Base-by-base conservation (phyloP, 2,113 vertebrate genomes). In the Hemiprocne comata region DNA sequence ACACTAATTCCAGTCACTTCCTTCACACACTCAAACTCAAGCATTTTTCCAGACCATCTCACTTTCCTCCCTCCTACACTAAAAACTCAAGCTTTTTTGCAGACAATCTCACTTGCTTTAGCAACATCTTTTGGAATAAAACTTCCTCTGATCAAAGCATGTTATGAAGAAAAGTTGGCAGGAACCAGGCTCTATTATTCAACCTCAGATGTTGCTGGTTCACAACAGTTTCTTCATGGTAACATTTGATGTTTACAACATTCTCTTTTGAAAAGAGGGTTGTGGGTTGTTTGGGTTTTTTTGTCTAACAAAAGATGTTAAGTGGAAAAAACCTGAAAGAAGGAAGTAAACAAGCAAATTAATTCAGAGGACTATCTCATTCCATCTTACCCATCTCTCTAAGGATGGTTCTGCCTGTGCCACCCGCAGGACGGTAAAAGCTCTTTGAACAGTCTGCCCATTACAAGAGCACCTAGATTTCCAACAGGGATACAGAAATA, bases 81-180 rank as follows among this genome's bases (percentile, higher is more conserved):
- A 29, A 42, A 89, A 58, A n/a, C 15, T 67, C 23, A 38, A 70
- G 14, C 1, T 20, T 67, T 67, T 75, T 55, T 55, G 20, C 18
- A 67, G 33, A 72, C 34, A 33, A 81, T 53, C 71, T 69, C 60
- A 62, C 23, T 76, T 73, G 72, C 36, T 58, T n/a, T 86, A 50
- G 26, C 62, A 86, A 50, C 21, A 34, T 17, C n/a, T 89, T 76
- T 16, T 51, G 10, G 51, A 95, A 84, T 31, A 87, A 23, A 75
- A 82, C 72, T 94, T 96, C 74, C 85, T 69, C 33, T 75, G 29
- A 93, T 94, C 57, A 96, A 91, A 93, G 85, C 10, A 46, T 12
- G 6, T 51, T 75, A 66, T 9, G 17, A 87, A 69, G 10, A 91
- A 15, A 62, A 74, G 33, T 9, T 34, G 28, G 18, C 62, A 82